Conservation (phyloP, 2,797 vertebrate species). For the Petrocephalus schoutedeni region DNA sequence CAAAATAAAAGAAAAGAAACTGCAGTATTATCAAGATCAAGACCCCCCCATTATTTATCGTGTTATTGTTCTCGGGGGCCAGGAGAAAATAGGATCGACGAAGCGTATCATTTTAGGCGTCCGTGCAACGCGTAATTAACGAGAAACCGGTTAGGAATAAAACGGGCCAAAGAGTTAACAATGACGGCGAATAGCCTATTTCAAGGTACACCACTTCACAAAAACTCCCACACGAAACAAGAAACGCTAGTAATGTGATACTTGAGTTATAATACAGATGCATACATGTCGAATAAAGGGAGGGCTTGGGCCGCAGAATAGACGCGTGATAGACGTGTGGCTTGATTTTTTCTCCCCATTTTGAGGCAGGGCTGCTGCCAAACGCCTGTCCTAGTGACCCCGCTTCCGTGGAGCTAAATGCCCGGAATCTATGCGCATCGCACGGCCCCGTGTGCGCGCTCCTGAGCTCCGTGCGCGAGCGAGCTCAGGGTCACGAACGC, state of each 20-base stretch:
- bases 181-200: neutral
- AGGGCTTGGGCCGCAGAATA: neutral
- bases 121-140: neutral
- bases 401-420: neutral
- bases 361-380: neutral
- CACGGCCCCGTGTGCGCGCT: neutral
- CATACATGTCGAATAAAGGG: neutral
- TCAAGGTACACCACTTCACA: neutral
- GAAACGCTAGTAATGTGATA: neutral
- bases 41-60: neutral
- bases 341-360: neutral
- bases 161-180: neutral
- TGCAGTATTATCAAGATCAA: neutral
- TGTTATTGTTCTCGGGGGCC: neutral
- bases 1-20: neutral
- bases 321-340: neutral
- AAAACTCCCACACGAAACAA: neutral
- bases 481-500: too few relatives aligned
- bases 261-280: neutral
- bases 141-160: neutral
- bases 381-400: neutral
- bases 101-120: neutral
- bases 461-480: neutral
- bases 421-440: neutral
- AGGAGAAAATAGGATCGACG: neutral